These are phyloP conservation scores for Julus scandinavius DNA, from an alignment of 2,888 invertebrate genomes.

Conservation along the genomic window DNA sequence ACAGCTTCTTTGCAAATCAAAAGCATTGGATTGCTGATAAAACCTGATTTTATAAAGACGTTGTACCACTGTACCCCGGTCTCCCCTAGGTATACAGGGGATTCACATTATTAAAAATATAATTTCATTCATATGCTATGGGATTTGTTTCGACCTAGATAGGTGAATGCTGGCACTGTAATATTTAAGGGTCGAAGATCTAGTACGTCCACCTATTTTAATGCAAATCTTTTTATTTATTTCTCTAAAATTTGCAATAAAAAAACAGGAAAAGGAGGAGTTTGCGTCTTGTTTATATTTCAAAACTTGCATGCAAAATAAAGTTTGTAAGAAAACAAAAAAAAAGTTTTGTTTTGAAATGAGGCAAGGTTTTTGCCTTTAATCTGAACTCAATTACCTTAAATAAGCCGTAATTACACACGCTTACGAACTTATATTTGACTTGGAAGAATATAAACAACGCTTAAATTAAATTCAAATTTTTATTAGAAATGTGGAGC, in stretches of 20 bases:
- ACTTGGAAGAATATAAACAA: neutral
- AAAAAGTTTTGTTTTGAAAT: neutral
- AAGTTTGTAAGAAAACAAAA: neutral
- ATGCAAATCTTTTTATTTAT: neutral
- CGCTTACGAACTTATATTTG: neutral
- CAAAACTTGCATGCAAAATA: too few relatives aligned
- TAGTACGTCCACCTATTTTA: neutral
- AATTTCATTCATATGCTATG: too few relatives aligned
- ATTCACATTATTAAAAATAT: neutral
- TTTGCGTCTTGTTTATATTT: neutral
- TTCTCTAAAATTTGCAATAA: neutral
- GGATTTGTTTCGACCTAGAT: neutral
- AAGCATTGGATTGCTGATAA: too few relatives aligned
- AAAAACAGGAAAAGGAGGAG: neutral
- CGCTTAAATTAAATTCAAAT: constrained; percentile 4
- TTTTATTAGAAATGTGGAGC: constrained; percentile 24
- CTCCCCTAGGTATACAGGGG: neutral
- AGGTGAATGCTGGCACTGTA: neutral
- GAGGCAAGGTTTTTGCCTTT: neutral
- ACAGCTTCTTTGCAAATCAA: too few relatives aligned
- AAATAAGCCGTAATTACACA: constrained; percentile 1
- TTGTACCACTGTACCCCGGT: too few relatives aligned
- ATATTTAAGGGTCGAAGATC: constrained; percentile 17
- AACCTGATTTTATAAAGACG: too few relatives aligned
- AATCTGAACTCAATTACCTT: neutral